These are phyloP conservation scores for Brachynemurus nebulosus DNA, from an alignment of 2,888 invertebrate species.

Conservation along the genomic window DNA sequence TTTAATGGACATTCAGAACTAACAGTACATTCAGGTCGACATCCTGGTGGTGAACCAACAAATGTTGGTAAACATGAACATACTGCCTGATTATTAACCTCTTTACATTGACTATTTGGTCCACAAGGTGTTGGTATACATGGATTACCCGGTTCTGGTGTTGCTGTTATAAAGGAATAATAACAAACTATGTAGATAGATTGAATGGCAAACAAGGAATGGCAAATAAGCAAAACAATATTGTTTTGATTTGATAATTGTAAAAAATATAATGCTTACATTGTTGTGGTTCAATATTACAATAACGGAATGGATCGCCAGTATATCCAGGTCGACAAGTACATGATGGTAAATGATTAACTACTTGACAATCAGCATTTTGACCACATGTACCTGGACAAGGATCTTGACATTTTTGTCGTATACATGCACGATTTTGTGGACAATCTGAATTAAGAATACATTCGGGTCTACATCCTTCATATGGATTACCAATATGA, in stretches of 20 bases:
- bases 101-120: slow-evolving; percentile 57
- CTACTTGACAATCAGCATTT: slow-evolving; percentile 39
- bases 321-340: slow-evolving; percentile 42
- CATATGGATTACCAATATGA: slow-evolving; percentile 55
- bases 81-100: slow-evolving; percentile 45
- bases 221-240: too few species aligned
- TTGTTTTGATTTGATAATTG: too few species aligned
- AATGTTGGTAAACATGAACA: slow-evolving; percentile 66
- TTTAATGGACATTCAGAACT: slow-evolving; percentile 48
- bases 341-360: slow-evolving; percentile 42
- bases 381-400: slow-evolving; percentile 54
- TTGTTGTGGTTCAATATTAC: slow-evolving; percentile 2
- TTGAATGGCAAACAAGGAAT: too few species aligned
- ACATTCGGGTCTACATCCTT: slow-evolving; percentile 55
- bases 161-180: slow-evolving; percentile 26
- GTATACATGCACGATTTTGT: slow-evolving; percentile 48
- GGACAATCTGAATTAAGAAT: slow-evolving; percentile 48
- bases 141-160: slow-evolving; percentile 35
- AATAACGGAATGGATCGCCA: slow-evolving; percentile 51
- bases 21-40: slow-evolving; percentile 56
- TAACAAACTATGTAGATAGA: too few species aligned
- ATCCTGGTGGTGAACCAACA: slow-evolving; percentile 60
- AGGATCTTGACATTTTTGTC: slow-evolving; percentile 53
- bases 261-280: neutral
- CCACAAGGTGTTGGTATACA: slow-evolving; percentile 73